A percentile compares a stretch with the other conserved stretches of the same genome.
Conservation (phyloP, 2,888 invertebrate species). For the Dasypogon diadema region DNA sequence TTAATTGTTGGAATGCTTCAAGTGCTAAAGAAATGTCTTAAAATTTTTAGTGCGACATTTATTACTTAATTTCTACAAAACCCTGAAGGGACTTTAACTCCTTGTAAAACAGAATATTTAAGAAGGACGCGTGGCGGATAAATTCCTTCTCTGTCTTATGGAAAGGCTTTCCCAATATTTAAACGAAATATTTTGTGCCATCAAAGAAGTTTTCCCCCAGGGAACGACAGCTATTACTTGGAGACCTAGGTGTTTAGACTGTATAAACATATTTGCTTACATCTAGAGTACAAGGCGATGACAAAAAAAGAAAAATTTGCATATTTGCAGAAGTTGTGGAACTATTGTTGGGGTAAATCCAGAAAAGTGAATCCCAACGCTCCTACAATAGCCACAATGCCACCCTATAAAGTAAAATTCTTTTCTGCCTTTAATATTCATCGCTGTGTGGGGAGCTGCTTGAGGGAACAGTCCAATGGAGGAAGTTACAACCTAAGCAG, state of each 20-base stretch:
- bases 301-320: slow-evolving; percentile 38
- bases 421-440: neutral
- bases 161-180: neutral
- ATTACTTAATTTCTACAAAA: no score
- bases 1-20: no score
- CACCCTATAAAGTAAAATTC: neutral
- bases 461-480: neutral
- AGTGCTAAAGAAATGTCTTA: no score
- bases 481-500: slow-evolving; percentile 27
- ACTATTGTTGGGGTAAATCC: slow-evolving; percentile 35
- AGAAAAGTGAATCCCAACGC: slow-evolving; percentile 36
- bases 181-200: neutral
- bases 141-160: no score
- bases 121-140: no score
- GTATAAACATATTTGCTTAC: slow-evolving; percentile 5
- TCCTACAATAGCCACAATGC: slow-evolving; percentile 29
- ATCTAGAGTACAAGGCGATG: slow-evolving; percentile 12
- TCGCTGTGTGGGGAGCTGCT: neutral
- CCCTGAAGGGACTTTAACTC: no score
- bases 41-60: no score
- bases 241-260: neutral
- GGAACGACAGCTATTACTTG: neutral
- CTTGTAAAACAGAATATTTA: no score
- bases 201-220: neutral
- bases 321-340: slow-evolving; percentile 35